phyloP scores from a whole-genome alignment of 2,113 vertebrate species.

The Pleuronectes platessa region DNA sequence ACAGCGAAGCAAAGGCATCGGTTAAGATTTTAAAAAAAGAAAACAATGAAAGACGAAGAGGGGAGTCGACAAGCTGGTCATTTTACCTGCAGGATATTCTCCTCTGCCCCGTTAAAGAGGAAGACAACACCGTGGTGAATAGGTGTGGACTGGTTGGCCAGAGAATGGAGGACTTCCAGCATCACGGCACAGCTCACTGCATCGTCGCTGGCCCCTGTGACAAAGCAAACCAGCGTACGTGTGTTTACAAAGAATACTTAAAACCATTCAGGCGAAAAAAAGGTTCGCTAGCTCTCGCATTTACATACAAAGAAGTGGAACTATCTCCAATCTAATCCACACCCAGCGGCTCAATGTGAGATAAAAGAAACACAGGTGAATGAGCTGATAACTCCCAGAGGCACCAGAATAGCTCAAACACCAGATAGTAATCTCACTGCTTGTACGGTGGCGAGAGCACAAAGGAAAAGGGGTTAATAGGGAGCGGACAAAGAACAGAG shows the following conservation, averaged over 20 bases:
- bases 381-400: not conserved
- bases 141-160: conserved; percentile 87
- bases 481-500: not conserved
- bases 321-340: too few relatives aligned
- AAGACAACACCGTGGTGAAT: conserved; percentile 93
- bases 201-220: conserved; percentile 95
- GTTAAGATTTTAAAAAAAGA: not conserved
- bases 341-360: not conserved
- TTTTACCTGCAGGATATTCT: conserved; percentile 93
- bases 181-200: conserved; percentile 98
- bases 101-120: conserved; percentile 98
- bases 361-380: conserved; percentile 1
- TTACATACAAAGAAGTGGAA: too few relatives aligned
- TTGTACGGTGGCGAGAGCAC: not conserved
- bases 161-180: conserved; percentile 92
- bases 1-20: not conserved
- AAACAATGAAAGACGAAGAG: not conserved
- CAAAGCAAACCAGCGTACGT: not conserved
- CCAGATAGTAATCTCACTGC: not conserved
- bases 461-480: conserved; percentile 5
- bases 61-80: not conserved
- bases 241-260: too few relatives aligned
- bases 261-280: not conserved
- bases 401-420: not conserved
- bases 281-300: too few relatives aligned